These are phyloP conservation scores for Valencia hispanica DNA, from an alignment of 2,797 vertebrate species.

Conservation along the genomic window DNA sequence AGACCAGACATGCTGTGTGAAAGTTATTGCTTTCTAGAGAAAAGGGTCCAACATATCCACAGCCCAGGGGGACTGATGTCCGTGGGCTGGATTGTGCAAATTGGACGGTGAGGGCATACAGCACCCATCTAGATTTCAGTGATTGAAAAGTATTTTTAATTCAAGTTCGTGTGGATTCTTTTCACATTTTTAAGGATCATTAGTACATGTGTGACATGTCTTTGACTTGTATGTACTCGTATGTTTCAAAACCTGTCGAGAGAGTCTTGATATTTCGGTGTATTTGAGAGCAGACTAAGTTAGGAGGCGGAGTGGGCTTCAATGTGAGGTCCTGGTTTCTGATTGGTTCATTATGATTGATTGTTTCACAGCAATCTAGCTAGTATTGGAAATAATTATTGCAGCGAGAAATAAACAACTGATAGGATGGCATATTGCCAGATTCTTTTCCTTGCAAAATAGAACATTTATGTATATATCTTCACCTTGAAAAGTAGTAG, in stretches of 20 bases:
- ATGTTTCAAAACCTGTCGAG: constrained; percentile 29
- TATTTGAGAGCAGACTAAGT: constrained; percentile 26
- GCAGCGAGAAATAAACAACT: constrained; percentile 78
- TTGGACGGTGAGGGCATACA: constrained; percentile 43
- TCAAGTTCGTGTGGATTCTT: constrained; percentile 24
- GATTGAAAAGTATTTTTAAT: constrained; percentile 30
- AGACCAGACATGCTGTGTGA: constrained; percentile 69
- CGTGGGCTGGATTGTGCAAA: constrained; percentile 76
- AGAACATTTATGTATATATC: constrained; percentile 85
- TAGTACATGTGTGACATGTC: constrained; percentile 17
- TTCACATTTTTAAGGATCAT: constrained; percentile 4
- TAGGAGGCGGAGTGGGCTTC: constrained; percentile 35
- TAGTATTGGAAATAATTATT: constrained; percentile 77
- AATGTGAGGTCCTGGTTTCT: constrained; percentile 69
- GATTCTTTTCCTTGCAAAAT: constrained; percentile 81
- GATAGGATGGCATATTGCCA: constrained; percentile 76
- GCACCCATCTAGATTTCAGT: constrained; percentile 30
- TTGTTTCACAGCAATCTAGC: constrained; percentile 81
- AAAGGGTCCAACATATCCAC: constrained; percentile 70
- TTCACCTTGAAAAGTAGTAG: constrained; percentile 83
- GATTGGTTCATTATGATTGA: constrained; percentile 70
- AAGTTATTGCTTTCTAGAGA: constrained; percentile 77
- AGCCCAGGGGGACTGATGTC: constrained; percentile 65
- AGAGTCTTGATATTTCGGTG: constrained; percentile 36
- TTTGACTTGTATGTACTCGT: constrained; percentile 19